A percentile compares a stretch with the other conserved stretches of the same genome.
Evolutionary conservation across 1,140 invertebrate species (phyloP).

Genomic region (Anoplolepis gracilipes): DNA sequence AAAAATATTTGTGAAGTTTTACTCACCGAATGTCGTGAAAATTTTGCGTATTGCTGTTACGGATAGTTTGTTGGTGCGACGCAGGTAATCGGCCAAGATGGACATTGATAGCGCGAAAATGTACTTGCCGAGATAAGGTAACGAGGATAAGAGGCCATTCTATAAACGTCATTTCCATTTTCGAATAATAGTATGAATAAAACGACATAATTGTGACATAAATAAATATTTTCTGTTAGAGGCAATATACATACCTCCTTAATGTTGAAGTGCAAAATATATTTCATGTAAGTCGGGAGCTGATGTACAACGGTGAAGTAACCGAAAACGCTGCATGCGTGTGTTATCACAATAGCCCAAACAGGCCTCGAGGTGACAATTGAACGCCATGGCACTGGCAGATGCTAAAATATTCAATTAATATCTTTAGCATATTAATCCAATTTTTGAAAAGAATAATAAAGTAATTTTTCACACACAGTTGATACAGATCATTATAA

Average conservation of each 20-base stretch:
- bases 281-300: slow-evolving; percentile 97
- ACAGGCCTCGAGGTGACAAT: slow-evolving; percentile 94
- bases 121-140: slow-evolving; percentile 95
- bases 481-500: not conserved
- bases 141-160: slow-evolving; percentile 95
- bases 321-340: slow-evolving; percentile 96
- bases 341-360: slow-evolving; percentile 96
- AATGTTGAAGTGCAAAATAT: slow-evolving; percentile 95
- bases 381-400: slow-evolving; percentile 91
- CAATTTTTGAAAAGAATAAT: not conserved
- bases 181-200: slow-evolving; percentile 26
- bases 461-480: not conserved
- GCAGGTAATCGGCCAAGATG: slow-evolving; percentile 89
- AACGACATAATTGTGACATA: not conserved
- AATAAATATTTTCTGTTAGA: not conserved
- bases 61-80: slow-evolving; percentile 88
- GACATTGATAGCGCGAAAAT: slow-evolving; percentile 91
- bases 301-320: slow-evolving; percentile 98
- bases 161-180: slow-evolving; percentile 78
- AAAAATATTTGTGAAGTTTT: not conserved
- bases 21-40: slow-evolving; percentile 89
- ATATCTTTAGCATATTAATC: not conserved
- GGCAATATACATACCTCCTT: slow-evolving; percentile 88
- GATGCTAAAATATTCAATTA: slow-evolving; percentile 82
- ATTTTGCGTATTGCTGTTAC: slow-evolving; percentile 90